A percentile compares a stretch with the other conserved stretches of the same genome.
Evolutionary conservation across 2,888 invertebrate species (phyloP).

Genomic region (Drosophila formosana): DNA sequence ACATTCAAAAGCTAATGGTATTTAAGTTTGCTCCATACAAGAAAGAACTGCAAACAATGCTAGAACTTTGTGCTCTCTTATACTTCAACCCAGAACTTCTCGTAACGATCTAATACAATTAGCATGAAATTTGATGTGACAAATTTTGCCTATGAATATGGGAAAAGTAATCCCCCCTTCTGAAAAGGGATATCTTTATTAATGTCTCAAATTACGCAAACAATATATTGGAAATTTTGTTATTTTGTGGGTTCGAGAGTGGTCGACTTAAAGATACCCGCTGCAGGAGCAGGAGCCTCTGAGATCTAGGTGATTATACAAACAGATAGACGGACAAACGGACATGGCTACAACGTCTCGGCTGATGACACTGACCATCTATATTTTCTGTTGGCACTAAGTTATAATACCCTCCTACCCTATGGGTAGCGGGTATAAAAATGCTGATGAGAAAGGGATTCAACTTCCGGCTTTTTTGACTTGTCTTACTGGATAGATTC

Average conservation of each 20-base stretch:
- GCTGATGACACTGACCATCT: too few relatives aligned
- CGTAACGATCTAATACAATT: conserved; percentile 39
- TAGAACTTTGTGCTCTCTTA: too few relatives aligned
- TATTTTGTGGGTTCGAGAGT: conserved; percentile 74
- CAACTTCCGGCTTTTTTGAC: conserved; percentile 47
- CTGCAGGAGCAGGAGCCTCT: too few relatives aligned
- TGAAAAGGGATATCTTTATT: conserved; percentile 67
- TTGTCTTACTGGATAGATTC: conserved; percentile 28
- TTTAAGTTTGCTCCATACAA: neutral
- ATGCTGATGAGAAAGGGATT: conserved; percentile 54
- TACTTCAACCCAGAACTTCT: neutral
- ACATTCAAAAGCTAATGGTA: neutral
- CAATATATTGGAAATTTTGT: conserved; percentile 69
- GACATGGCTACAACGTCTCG: too few relatives aligned
- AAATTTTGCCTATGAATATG: conserved; percentile 61
- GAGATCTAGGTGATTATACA: too few relatives aligned
- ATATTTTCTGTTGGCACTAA: too few relatives aligned
- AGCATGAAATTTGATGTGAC: conserved; percentile 49
- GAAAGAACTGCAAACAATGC: neutral
- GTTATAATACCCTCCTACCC: too few relatives aligned
- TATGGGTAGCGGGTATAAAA: conserved; percentile 36
- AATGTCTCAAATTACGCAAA: conserved; percentile 76
- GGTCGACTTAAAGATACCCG: too few relatives aligned
- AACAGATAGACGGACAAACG: too few relatives aligned
- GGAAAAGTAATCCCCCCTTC: conserved; percentile 21